These are phyloP conservation scores for Stigmatopora argus DNA, from an alignment of 2,113 vertebrate genomes.

Conservation along the genomic window DNA sequence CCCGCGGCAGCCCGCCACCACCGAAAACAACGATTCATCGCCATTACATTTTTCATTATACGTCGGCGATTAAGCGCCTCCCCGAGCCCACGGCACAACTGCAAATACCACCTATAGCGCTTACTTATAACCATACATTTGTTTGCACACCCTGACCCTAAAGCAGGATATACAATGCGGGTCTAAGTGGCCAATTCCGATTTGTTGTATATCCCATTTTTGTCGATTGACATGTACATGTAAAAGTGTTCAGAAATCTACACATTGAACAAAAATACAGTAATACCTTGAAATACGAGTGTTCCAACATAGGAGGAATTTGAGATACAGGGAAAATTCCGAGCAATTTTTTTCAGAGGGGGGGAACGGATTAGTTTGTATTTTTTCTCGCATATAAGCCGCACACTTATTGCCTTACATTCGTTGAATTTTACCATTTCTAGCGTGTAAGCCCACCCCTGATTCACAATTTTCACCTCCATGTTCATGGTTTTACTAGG, in stretches of 20 bases:
- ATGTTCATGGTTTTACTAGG: too few species aligned
- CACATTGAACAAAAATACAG: background rate
- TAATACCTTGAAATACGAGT: too few species aligned
- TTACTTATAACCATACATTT: slow-evolving; percentile 18
- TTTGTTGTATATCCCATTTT: background rate
- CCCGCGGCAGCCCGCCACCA: slow-evolving; percentile 24
- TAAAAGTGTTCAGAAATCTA: background rate
- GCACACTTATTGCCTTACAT: too few species aligned
- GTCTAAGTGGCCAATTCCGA: background rate
- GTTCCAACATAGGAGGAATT: too few species aligned
- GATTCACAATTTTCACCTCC: too few species aligned
- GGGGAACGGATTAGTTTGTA: too few species aligned
- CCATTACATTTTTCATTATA: slow-evolving; percentile 58
- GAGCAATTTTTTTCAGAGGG: too few species aligned
- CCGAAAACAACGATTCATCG: slow-evolving; percentile 44
- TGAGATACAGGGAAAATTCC: too few species aligned
- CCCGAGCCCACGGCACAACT: slow-evolving; percentile 11
- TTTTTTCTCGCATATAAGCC: too few species aligned
- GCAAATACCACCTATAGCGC: slow-evolving; percentile 14
- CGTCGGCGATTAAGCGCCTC: slow-evolving; percentile 32
- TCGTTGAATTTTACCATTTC: too few species aligned
- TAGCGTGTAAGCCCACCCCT: too few species aligned
- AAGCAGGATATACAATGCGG: background rate
- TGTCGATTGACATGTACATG: background rate
- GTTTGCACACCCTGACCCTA: slow-evolving; percentile 26